Base-by-base conservation (phyloP, 1,140 invertebrate species). In the Paralvinella palmiformis region DNA sequence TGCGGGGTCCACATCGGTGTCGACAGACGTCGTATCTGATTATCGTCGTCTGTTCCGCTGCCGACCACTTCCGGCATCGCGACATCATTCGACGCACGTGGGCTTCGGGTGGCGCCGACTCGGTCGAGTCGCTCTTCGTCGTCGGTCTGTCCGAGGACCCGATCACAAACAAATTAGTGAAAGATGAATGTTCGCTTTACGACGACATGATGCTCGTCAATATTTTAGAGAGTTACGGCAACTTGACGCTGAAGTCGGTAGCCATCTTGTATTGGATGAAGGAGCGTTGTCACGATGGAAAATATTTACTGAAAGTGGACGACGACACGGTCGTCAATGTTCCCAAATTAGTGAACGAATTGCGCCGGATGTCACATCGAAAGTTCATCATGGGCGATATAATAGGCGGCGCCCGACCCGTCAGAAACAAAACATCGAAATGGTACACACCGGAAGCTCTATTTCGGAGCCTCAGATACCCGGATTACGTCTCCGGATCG, bases 301-400 rank as follows among this genome's bases (percentile, higher is more conserved):
- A 85, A 64, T 89, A 85, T 70, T 83, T 94, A 13, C 83, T 94
- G 13, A 96, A 95, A 85, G 87, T 91, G 76, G 92, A 96, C 76
- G 91, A 94, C 78, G 92, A 96, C 75, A 90, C 90, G 65, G 86
- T 91, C 33, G 83, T 92, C 22, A 88, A 93, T 79, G 72, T 92
- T 7, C 64, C 64, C 10, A 35, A 37, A 4, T 20, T 66, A 24
- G 86, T 87, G 29, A 57, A 55, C 6, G 27, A 73, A 20, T 53
- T 69, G 27, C n/a, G 52, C 22, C 31, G 36, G 4, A 33, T 1
- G 2, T 24, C 17, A 13, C 35, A 56, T 7, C 50, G 22, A n/a
- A 27, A 53, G 7, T 31, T 33, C 13, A 66, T 66, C 10, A 66
- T 62, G 27, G 64, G 64, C 59, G 59, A n/a, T 45, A 65, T 35